Base-by-base conservation (phyloP, 53 echinoderm and acorn worm genomes). In the Crossaster papposus region DNA sequence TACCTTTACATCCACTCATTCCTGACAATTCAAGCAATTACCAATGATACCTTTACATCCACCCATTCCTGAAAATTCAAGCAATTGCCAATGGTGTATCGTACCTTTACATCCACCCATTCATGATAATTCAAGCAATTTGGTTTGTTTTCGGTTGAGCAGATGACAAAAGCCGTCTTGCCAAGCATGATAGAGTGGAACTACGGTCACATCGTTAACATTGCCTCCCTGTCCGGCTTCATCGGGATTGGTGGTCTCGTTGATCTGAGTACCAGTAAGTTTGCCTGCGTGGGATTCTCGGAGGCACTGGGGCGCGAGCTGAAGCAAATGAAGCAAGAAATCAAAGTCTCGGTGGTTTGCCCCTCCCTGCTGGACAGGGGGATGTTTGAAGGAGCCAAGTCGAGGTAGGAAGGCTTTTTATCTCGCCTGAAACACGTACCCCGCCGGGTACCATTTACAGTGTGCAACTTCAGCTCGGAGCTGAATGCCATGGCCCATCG, bases 151-250 rank as follows among this genome's bases (percentile, higher is more conserved):
- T 51, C 51, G 8, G 75, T 12, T 4, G 15, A 76, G 14, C 89
- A 97, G 98, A 94, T 95, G 74, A 97, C 94, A n/a, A 97, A 97
- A 63, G 98, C 98, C 29, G 93, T 97, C 29, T 88, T 97, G 8
- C 96, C 98, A 1, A 93, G 90, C 76, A 97, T 97, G 98, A 83
- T 94, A 64, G 86, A 93, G 22, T 79, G 94, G 34, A 96, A 96
- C 87, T 92, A 92, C 50, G 98, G 98, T 44, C 98, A 97, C 78
- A 89, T 97, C 7, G 96, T 97, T 80, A 97, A 97, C 85, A 91
- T 97, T 33, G 95, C 98, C 44, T 96, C 96, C 64, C 64, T 96
- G 26, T 89, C 98, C 2, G 98, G 98, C 18, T 91, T 93, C 37
- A 92, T 97, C 10, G 98, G 95, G 14, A 93, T 96, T 73, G 96